A percentile compares a stretch with the other conserved stretches of the same genome.
Conservation (phyloP, 2,797 vertebrate species). For the Bovichtus variegatus region DNA sequence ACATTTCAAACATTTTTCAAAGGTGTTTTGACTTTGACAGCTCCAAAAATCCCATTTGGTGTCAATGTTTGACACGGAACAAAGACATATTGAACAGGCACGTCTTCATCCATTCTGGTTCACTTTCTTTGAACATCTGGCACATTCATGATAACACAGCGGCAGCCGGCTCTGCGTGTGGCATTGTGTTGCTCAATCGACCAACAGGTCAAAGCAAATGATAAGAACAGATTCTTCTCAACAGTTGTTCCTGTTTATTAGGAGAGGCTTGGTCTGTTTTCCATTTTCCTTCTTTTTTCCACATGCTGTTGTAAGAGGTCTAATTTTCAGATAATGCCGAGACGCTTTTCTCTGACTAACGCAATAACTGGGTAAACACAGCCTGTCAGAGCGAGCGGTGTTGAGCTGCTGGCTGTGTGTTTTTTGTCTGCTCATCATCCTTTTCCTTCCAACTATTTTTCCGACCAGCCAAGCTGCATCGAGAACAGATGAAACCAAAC, state of each 20-base stretch:
- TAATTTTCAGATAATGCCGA: conserved; percentile 41
- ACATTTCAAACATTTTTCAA: conserved; percentile 60
- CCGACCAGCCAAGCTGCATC: conserved; percentile 17
- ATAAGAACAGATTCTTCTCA: conserved; percentile 18
- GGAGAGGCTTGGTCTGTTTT: conserved; percentile 33
- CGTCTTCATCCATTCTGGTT: conserved; percentile 35
- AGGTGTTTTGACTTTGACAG: conserved; percentile 49
- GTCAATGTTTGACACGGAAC: conserved; percentile 38
- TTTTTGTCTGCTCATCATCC: conserved; percentile 48
- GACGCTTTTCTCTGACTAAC: conserved; percentile 27
- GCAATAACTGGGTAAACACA: conserved; percentile 45
- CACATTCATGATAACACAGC: conserved; percentile 11
- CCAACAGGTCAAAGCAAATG: conserved; percentile 9
- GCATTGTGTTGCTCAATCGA: conserved; percentile 19
- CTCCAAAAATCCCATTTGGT: conserved; percentile 56
- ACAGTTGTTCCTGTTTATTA: conserved; percentile 42
- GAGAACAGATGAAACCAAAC: conserved; percentile 24
- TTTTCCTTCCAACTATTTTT: conserved; percentile 38
- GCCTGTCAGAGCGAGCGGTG: conserved; percentile 43
- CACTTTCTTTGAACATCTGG: conserved; percentile 41
- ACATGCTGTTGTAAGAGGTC: conserved; percentile 2
- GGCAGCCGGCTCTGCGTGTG: neutral
- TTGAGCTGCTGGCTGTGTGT: conserved; percentile 48
- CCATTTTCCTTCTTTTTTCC: conserved; percentile 38
- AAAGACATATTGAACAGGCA: conserved; percentile 27